Evolutionary conservation across 2,797 vertebrate species (phyloP).

Genomic region (Graptemys geographica): DNA sequence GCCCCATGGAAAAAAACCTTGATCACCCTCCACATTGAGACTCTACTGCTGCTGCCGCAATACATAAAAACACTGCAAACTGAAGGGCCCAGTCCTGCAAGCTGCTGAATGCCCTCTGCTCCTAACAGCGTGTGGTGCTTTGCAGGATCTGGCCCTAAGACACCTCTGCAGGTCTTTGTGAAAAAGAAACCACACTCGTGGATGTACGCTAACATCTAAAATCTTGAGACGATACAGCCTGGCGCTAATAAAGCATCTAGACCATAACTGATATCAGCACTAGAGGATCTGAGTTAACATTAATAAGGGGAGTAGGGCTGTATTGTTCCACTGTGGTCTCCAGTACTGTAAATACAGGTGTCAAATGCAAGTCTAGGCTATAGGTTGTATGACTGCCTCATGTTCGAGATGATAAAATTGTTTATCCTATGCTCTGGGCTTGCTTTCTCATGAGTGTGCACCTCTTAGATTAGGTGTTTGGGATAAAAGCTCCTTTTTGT

Average conservation of each 20-base stretch:
- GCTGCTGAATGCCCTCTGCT: neutral
- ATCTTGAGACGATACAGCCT: neutral
- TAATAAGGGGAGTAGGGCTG: neutral
- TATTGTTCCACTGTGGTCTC: neutral
- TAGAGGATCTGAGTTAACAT: neutral
- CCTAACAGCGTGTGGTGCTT: neutral
- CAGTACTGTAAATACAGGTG: neutral
- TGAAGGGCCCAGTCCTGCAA: neutral
- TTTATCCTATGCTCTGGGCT: neutral
- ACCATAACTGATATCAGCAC: neutral
- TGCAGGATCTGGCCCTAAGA: neutral
- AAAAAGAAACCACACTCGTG: neutral
- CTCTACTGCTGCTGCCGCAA: neutral
- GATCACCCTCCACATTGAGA: neutral
- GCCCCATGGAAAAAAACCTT: neutral
- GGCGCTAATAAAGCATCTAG: neutral
- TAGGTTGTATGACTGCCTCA: fast-evolving
- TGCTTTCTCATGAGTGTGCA: neutral
- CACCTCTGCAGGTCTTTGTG: fast-evolving
- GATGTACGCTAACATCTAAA: neutral
- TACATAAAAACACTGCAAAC: neutral
- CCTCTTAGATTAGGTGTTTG: neutral
- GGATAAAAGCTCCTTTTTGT: neutral
- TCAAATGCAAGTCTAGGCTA: neutral
- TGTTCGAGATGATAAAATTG: neutral